A percentile compares a stretch with the other conserved stretches of the same genome.
These are phyloP conservation scores for Rosalia funebris DNA, from an alignment of 2,888 invertebrate species.

Conservation along the genomic window DNA sequence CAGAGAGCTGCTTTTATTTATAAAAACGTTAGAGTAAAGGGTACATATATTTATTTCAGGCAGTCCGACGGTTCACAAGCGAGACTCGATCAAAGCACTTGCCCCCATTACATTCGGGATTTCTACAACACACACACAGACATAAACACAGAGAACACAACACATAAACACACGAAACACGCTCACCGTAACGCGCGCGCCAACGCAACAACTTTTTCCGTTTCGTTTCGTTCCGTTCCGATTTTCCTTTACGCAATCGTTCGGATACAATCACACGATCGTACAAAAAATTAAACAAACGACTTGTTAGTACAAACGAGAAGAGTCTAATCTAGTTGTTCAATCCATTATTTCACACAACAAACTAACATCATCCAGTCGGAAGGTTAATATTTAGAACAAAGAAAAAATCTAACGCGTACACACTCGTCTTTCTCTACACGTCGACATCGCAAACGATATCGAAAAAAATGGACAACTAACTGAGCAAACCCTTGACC, in stretches of 20 bases:
- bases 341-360: conserved; percentile 64
- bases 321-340: conserved; percentile 47
- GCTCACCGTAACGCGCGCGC: conserved; percentile 3
- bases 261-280: conserved; percentile 47
- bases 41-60: conserved; percentile 64
- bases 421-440: conserved; percentile 28
- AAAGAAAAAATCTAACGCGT: conserved; percentile 57
- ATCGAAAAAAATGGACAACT: conserved; percentile 23
- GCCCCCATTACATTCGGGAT: conserved; percentile 56
- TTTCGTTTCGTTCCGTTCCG: neutral
- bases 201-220: conserved; percentile 3
- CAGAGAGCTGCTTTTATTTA: conserved; percentile 62
- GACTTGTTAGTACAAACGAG: conserved; percentile 51
- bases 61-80: conserved; percentile 26
- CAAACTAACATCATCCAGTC: conserved; percentile 44
- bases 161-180: conserved; percentile 8
- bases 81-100: conserved; percentile 51
- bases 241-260: conserved; percentile 7
- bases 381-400: neutral
- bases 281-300: conserved; percentile 49
- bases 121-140: conserved; percentile 41
- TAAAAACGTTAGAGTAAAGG: conserved; percentile 59
- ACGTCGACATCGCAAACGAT: conserved; percentile 23
- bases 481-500: conserved; percentile 30
- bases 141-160: too few relatives aligned